These are phyloP conservation scores for Patella pellucida DNA, from an alignment of 2,888 invertebrate genomes.

Conservation along the genomic window DNA sequence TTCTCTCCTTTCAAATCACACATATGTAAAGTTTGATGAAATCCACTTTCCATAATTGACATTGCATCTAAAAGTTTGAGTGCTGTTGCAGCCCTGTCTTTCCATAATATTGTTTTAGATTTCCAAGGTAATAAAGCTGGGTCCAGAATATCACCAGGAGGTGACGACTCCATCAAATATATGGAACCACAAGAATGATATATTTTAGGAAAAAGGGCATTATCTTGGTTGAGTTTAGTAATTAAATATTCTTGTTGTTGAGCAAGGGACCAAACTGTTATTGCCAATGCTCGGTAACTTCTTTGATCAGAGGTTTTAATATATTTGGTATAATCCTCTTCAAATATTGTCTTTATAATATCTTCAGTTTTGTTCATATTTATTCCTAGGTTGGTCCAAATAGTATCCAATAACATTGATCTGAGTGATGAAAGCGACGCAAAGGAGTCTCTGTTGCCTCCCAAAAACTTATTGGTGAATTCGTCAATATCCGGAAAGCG, in stretches of 20 bases:
- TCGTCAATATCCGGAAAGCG: slow-evolving; percentile 23
- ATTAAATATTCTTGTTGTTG: slow-evolving; percentile 80
- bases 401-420: slow-evolving; percentile 15
- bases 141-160: slow-evolving; percentile 45
- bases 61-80: slow-evolving; percentile 77
- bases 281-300: slow-evolving; percentile 26
- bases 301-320: not conserved
- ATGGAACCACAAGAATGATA: slow-evolving; percentile 79
- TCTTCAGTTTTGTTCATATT: slow-evolving; percentile 14
- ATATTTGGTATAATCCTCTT: slow-evolving; percentile 22
- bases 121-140: slow-evolving; percentile 41
- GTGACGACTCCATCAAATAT: slow-evolving; percentile 78
- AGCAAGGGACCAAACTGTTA: slow-evolving; percentile 77
- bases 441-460: not conserved
- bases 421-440: not conserved
- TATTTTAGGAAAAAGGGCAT: slow-evolving; percentile 78
- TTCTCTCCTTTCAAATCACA: slow-evolving; percentile 81
- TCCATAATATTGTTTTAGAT: slow-evolving; percentile 46
- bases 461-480: slow-evolving; percentile 10
- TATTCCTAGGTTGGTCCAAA: slow-evolving; percentile 26
- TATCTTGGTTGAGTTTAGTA: slow-evolving; percentile 76
- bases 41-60: slow-evolving; percentile 75
- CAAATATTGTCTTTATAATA: slow-evolving; percentile 30
- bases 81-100: slow-evolving; percentile 53
- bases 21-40: slow-evolving; percentile 77